Conservation (phyloP, 2,113 vertebrate species). For the Pangasianodon hypophthalmus region DNA sequence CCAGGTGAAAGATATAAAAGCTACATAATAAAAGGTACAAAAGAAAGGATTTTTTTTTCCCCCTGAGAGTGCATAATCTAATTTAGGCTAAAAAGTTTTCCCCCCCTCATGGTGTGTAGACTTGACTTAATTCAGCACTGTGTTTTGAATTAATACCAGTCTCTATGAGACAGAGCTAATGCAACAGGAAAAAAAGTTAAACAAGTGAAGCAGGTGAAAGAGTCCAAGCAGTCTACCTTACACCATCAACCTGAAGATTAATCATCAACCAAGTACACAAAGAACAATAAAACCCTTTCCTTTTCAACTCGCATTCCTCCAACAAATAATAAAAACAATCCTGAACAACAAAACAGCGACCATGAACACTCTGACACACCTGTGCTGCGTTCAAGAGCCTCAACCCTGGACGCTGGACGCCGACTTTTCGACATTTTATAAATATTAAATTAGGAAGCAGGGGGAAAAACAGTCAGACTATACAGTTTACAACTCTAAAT, state of each 20-base stretch:
- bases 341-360: not conserved
- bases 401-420: not conserved
- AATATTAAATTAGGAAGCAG: not conserved
- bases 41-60: not conserved
- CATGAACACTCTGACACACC: not conserved
- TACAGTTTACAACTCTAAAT: not conserved
- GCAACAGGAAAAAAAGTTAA: not conserved
- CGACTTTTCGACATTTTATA: not conserved
- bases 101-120: not conserved
- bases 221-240: not conserved
- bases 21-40: not conserved
- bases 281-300: constrained; percentile 9
- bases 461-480: not conserved
- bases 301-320: not conserved
- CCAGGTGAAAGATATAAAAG: not conserved
- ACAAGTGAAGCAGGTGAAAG: not conserved
- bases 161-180: not conserved
- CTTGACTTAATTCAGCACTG: not conserved
- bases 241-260: constrained; percentile 22
- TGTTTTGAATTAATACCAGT: not conserved
- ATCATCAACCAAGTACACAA: constrained; percentile 46
- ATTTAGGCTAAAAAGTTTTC: not conserved
- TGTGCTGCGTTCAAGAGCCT: constrained; percentile 17
- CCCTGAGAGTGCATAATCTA: not conserved
- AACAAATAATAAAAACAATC: not conserved